phyloP scores from a whole-genome alignment of 30 jellyfish, hydroid and myxozoan species.

The Catostylus mosaicus region DNA sequence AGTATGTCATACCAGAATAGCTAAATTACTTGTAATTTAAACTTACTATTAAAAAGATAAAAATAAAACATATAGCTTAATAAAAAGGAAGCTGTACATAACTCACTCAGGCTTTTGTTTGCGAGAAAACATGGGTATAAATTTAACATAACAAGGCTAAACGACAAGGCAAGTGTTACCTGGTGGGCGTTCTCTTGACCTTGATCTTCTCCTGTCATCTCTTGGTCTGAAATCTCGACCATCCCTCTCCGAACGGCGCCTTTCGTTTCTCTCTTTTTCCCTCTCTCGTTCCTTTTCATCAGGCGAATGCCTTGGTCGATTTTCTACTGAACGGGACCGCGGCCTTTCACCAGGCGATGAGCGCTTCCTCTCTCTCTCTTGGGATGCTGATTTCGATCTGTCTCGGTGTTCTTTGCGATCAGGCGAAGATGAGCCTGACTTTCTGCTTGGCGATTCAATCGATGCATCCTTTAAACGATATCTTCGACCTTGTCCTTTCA shows the following conservation, averaged over 20 bases:
- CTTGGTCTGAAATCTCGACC: conserved; percentile 12
- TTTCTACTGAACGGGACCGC: conserved; percentile 50
- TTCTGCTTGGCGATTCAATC: conserved; percentile 31
- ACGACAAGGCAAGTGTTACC: too few relatives aligned
- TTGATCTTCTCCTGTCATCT: conserved; percentile 58
- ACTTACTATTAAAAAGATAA: too few relatives aligned
- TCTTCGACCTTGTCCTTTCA: conserved; percentile 52
- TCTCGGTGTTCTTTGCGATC: conserved; percentile 9
- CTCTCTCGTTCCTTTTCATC: conserved; percentile 40
- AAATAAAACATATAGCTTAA: too few relatives aligned
- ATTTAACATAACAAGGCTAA: too few relatives aligned
- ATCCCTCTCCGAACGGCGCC: conserved; percentile 39
- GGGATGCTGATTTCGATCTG: conserved; percentile 45
- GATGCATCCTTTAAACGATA: conserved; percentile 48
- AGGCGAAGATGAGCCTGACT: conserved; percentile 42
- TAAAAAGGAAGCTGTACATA: too few relatives aligned
- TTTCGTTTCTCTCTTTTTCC: conserved; percentile 13
- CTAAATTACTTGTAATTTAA: too few relatives aligned
- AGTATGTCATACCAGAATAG: too few relatives aligned
- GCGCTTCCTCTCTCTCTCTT: conserved; percentile 20
- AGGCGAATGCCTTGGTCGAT: conserved; percentile 33
- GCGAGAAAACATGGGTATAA: too few relatives aligned
- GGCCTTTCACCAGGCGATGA: conserved; percentile 39
- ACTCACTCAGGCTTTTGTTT: too few relatives aligned
- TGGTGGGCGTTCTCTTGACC: conserved; percentile 59